A percentile compares a stretch with the other conserved stretches of the same genome.
These are phyloP conservation scores for Mycteria americana DNA, from an alignment of 2,797 vertebrate genomes.

Conservation along the genomic window DNA sequence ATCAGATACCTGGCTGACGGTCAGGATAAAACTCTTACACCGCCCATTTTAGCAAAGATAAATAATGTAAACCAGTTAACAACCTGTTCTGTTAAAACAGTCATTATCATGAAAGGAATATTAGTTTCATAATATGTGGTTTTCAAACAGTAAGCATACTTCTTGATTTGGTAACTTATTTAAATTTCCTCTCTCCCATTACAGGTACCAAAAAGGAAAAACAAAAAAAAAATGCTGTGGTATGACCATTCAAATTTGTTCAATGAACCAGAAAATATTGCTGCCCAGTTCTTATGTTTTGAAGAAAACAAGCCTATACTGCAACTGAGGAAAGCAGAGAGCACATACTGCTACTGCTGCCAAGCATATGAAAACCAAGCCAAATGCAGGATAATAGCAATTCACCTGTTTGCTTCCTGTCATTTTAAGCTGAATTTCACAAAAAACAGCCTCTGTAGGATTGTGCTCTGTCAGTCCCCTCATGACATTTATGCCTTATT, in stretches of 20 bases:
- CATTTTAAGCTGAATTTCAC: background rate
- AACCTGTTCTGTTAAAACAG: background rate
- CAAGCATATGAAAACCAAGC: background rate
- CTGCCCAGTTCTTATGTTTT: background rate
- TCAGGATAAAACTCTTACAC: background rate
- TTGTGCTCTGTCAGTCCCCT: background rate
- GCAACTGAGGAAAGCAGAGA: background rate
- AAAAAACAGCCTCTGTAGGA: accelerated
- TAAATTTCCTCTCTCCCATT: background rate
- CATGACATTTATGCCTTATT: background rate
- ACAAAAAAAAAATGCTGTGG: background rate
- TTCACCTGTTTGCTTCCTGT: background rate
- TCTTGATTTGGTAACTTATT: background rate
- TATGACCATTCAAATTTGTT: background rate
- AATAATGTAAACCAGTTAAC: background rate
- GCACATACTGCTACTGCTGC: background rate
- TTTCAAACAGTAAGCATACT: background rate
- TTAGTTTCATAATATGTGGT: background rate
- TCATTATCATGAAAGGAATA: background rate
- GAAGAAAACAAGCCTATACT: background rate
- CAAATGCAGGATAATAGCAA: background rate
- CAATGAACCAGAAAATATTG: background rate
- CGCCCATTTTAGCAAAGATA: background rate
- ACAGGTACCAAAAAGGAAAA: background rate
- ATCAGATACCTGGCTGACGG: background rate